Percentiles rank a stretch among this genome's conserved stretches.
Conservation (phyloP, 30 jellyfish, hydroid and myxozoan genomes). For the Aurelia aurita complex sp. Pacific region DNA sequence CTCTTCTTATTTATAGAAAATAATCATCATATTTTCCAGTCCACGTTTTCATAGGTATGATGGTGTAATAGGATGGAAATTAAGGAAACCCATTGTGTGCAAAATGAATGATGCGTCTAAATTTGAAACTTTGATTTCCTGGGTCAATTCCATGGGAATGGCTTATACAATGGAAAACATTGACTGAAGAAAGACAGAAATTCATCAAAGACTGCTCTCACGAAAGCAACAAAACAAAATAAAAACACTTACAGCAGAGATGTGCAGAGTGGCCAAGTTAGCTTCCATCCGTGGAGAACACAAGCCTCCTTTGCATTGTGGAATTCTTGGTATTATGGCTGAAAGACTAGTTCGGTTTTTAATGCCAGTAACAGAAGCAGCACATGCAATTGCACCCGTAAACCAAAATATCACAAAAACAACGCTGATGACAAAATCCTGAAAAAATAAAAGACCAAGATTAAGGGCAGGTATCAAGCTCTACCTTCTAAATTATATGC, state of each 20-base stretch:
- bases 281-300: conserved; percentile 44
- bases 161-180: neutral
- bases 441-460: neutral
- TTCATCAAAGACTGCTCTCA: no score
- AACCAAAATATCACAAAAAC: conserved; percentile 86
- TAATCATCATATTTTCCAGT: no score
- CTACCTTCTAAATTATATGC: no score
- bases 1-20: no score
- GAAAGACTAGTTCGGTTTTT: conserved; percentile 56
- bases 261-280: conserved; percentile 82
- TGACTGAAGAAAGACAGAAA: neutral
- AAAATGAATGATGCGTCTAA: no score
- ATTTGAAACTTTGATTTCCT: no score
- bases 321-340: conserved; percentile 9
- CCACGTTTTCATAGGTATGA: no score
- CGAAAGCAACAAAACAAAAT: neutral
- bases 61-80: no score
- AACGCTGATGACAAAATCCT: conserved; percentile 87
- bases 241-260: conserved; percentile 73
- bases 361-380: conserved; percentile 82
- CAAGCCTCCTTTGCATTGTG: conserved; percentile 10
- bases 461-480: neutral
- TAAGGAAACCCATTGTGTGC: no score
- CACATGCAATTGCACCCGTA: conserved; percentile 82
- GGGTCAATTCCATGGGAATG: no score